These are phyloP conservation scores for Apus apus DNA, from an alignment of 2,113 vertebrate species.

Conservation along the genomic window DNA sequence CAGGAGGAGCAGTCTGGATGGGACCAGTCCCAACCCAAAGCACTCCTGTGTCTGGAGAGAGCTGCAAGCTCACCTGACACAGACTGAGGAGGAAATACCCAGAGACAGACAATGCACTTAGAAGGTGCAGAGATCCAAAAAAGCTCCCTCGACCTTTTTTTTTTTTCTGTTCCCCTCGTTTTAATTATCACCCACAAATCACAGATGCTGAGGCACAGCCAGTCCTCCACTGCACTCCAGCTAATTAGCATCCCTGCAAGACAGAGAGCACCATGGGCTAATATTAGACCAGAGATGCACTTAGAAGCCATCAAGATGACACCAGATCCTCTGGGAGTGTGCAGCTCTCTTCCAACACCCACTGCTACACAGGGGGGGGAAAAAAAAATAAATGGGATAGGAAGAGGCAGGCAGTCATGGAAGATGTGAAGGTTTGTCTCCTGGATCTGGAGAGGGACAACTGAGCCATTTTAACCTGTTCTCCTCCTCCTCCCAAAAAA, in stretches of 20 bases:
- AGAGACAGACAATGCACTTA: neutral
- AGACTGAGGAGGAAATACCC: neutral
- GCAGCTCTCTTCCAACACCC: neutral
- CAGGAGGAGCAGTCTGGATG: neutral
- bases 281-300: constrained; percentile 15
- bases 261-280: neutral
- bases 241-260: constrained; percentile 20
- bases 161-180: neutral
- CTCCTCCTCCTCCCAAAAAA: neutral
- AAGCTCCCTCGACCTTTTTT: neutral
- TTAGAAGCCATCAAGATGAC: neutral
- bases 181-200: neutral
- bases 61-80: neutral
- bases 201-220: neutral
- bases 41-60: neutral
- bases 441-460: neutral
- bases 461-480: neutral
- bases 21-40: neutral
- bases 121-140: neutral
- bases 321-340: neutral
- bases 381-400: no score
- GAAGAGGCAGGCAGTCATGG: accelerated
- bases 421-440: neutral
- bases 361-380: neutral
- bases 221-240: neutral